Percentiles rank a stretch among this genome's conserved stretches.
These are phyloP conservation scores for Muscicapa striata DNA, from an alignment of 2,797 vertebrate species.

Conservation along the genomic window DNA sequence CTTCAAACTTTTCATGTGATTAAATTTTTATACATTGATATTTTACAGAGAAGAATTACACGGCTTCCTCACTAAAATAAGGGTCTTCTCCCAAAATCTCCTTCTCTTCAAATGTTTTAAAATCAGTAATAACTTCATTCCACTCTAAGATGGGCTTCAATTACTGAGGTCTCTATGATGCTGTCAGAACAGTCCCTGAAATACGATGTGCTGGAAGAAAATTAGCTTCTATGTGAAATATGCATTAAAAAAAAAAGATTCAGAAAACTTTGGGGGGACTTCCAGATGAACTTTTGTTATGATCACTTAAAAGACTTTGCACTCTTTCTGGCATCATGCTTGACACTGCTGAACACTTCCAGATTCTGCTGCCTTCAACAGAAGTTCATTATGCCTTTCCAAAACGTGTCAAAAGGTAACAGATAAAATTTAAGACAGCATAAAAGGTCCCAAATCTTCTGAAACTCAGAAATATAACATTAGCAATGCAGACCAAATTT, in stretches of 20 bases:
- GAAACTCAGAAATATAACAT: neutral
- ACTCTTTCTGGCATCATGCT: neutral
- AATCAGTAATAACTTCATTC: neutral
- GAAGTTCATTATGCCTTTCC: neutral
- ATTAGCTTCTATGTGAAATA: neutral
- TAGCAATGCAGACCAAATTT: neutral
- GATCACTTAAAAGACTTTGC: neutral
- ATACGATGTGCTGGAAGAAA: neutral
- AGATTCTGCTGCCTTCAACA: neutral
- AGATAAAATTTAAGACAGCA: neutral
- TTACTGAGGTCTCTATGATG: neutral
- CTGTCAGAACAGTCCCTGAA: neutral
- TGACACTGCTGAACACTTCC: neutral
- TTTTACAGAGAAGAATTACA: neutral
- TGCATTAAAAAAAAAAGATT: rapidly evolving
- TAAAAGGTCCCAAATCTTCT: neutral
- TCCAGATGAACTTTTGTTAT: neutral
- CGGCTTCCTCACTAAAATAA: too few species aligned
- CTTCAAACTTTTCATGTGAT: neutral
- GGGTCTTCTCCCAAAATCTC: neutral
- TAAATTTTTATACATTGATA: neutral
- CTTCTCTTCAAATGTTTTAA: neutral
- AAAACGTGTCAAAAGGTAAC: neutral
- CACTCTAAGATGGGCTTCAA: neutral
- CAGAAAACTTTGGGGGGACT: neutral